A percentile compares a stretch with the other conserved stretches of the same genome.
Conservation (phyloP, 2,888 invertebrate genomes). For the Leucoma salicis region DNA sequence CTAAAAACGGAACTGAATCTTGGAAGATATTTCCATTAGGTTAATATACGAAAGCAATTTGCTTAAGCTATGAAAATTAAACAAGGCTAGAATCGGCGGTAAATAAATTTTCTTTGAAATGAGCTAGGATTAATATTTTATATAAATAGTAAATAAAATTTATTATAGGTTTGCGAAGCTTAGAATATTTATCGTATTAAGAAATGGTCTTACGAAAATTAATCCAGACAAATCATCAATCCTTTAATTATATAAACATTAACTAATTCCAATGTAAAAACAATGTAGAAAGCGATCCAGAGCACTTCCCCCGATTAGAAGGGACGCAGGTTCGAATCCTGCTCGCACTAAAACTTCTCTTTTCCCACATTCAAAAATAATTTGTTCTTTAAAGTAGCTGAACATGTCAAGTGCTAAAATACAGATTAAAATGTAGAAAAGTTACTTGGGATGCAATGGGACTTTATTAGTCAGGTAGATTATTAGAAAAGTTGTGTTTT, state of each 20-base stretch:
- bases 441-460: too few relatives aligned
- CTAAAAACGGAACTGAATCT: background rate
- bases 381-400: too few relatives aligned
- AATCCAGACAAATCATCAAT: background rate
- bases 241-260: background rate
- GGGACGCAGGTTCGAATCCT: too few relatives aligned
- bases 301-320: too few relatives aligned
- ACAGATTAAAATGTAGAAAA: too few relatives aligned
- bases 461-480: too few relatives aligned
- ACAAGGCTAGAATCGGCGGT: background rate
- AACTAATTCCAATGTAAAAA: too few relatives aligned
- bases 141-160: background rate
- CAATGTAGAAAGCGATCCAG: too few relatives aligned
- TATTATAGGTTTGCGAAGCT: background rate
- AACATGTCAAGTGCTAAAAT: too few relatives aligned
- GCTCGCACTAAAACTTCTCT: too few relatives aligned
- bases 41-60: background rate
- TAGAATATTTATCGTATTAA: background rate
- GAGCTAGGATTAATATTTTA: background rate
- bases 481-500: too few relatives aligned
- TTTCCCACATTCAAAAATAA: too few relatives aligned
- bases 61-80: background rate
- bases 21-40: background rate
- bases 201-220: background rate
- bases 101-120: background rate